A percentile compares a stretch with the other conserved stretches of the same genome.
Conservation (phyloP, 2,113 vertebrate species). For the Oncorhynchus gorbuscha region DNA sequence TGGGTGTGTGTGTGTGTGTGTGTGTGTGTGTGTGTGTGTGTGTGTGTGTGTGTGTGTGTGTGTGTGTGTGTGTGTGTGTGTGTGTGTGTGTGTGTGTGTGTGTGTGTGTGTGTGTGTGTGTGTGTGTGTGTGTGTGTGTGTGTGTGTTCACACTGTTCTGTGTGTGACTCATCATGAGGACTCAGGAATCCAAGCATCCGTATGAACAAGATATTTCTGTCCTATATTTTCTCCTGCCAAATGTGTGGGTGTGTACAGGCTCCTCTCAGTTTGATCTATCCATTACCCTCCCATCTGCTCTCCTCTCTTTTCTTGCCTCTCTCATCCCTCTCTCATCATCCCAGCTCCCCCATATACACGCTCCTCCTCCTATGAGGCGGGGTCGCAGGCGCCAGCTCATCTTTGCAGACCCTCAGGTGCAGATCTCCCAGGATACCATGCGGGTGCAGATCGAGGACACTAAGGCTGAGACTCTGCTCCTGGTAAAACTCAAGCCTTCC, state of each 20-base stretch:
- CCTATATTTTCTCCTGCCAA: not conserved
- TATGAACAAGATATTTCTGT: no score
- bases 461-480: constrained; percentile 58
- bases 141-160: not conserved
- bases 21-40: constrained; percentile 6
- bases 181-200: no score
- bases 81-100: constrained; percentile 6
- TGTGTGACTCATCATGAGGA: no score
- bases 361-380: constrained; percentile 27
- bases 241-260: no score
- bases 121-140: constrained; percentile 6
- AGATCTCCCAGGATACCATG: constrained; percentile 73
- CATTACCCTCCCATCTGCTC: not conserved
- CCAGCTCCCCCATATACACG: constrained; percentile 15
- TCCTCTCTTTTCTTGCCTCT: not conserved
- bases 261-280: not conserved
- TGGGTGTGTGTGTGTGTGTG: constrained; percentile 2
- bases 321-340: not conserved
- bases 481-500: constrained; percentile 61
- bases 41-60: constrained; percentile 2
- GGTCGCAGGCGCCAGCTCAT: constrained; percentile 62
- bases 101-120: constrained; percentile 2
- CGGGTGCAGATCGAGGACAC: constrained; percentile 66
- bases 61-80: constrained; percentile 3
- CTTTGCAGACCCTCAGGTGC: constrained; percentile 75